Conservation (phyloP, 2,888 invertebrate genomes). For the Noctua comes region DNA sequence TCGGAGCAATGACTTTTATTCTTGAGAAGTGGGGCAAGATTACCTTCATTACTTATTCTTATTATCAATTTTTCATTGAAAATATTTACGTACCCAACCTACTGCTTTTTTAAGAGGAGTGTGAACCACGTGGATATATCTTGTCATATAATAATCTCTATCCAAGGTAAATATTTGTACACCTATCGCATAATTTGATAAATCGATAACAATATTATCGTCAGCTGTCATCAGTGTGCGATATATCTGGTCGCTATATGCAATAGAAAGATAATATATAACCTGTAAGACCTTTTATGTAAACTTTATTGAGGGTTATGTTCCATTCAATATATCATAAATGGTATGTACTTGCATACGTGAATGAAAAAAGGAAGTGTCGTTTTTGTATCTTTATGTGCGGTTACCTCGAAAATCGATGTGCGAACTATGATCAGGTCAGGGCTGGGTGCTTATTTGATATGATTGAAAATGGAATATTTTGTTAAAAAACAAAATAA, state of each 20-base stretch:
- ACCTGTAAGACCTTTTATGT: background rate
- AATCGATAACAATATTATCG: background rate
- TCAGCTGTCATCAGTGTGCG: slow-evolving; percentile 3
- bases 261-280: background rate
- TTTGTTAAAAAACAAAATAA: background rate
- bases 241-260: background rate
- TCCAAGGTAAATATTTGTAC: background rate
- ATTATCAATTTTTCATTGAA: background rate
- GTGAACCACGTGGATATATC: background rate
- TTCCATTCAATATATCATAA: slow-evolving; percentile 43
- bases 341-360: slow-evolving; percentile 13
- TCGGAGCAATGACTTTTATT: slow-evolving; percentile 35
- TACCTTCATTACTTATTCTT: slow-evolving; percentile 13
- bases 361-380: slow-evolving; percentile 5
- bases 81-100: background rate
- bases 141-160: background rate
- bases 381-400: background rate
- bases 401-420: background rate
- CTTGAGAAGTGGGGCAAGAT: slow-evolving; percentile 8
- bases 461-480: background rate
- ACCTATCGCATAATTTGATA: background rate
- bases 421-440: background rate
- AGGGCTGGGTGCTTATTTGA: background rate
- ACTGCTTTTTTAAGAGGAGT: background rate
- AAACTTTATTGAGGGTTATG: slow-evolving; percentile 21